Base-by-base conservation (phyloP, 2,888 invertebrate genomes). In the Choreutis nemorana region DNA sequence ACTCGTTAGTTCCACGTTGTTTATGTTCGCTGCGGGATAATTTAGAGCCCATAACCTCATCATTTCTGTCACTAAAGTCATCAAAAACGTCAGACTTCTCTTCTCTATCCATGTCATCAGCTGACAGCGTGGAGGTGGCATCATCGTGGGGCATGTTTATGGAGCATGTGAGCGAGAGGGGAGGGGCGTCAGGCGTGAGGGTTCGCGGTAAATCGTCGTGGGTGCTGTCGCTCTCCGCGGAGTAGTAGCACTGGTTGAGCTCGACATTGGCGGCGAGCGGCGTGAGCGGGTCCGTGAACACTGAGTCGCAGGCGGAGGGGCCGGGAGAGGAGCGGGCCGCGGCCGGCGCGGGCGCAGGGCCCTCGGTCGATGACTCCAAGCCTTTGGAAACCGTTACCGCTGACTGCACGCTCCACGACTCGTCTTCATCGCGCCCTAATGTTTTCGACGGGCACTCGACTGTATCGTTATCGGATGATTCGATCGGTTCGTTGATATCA, bases 221-320 rank as follows among this genome's bases (percentile, higher is more conserved):
- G 39, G 71, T 65, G 50, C 73, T 72, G 55, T 73, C 80, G 55
- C 81, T 83, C 55, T 84, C 84, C 39, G 83, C 84, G 40, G 83
- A 83, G 60, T 81, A 80, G 57, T 83, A 83, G 55, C 83, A 83
- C 68, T 82, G 81, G 75, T 84, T 84, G 53, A 82, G 78, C 62
- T 85, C 84, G 44, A 83, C 80, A n/a, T n/a, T n/a, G n/a, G n/a
- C 26, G 40, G 82, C 84, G 48, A 81, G 79, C 54, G 83, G 83
- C 58, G 83, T 81, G 44, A 83, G 73, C 44, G 89, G 86, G 63
- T 89, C 89, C 44, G 89, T 88, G 73, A 89, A 89, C 61, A 88
- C 84, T 54, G 89, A 89, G 50, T 86, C 85, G 36, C 83, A 83
- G 62, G 87, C 87, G 40, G 87, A 85, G 40, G 79, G 82, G 52